Evolutionary conservation across 2,888 invertebrate species (phyloP), one percentile per base, ranked within the genome.

Genomic region (Amphipoea lucens): DNA sequence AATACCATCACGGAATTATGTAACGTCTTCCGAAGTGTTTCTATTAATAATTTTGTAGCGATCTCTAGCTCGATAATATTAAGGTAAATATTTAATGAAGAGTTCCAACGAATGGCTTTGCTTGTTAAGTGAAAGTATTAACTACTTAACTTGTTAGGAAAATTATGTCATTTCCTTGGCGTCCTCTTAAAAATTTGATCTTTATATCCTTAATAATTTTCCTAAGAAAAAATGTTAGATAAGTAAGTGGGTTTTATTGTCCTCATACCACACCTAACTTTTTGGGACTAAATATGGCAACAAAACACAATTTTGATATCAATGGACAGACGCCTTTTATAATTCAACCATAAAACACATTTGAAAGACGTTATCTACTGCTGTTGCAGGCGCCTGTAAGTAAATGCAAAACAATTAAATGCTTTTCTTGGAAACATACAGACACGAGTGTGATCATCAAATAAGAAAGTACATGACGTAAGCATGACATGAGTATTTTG

Each of bases 1-100:
- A 74, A 81, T 62, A 67, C 36, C 72, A 45, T n/a, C 81, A 29
- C 29, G 42, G n/a, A 78, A 68, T 62, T 65, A 45, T 71, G 60
- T 67, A 65, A 29, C 57, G 81, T 20, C 71, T 83, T 71, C 23
- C 5, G 36, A 69, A 84, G 51, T 83, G 79, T 72, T 83, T 67
- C 65, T 74, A 54, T 84, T 78, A 77, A 83, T 86, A 84, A 86
- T 83, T 74, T 40, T 65, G 65, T 29, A 74, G 62, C 60, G 62
- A 60, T 54, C 63, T 71, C 14, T 6, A 23, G 48, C 40, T 73
- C 70, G 63, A 83, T 83, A 71, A 71, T 77, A 77, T 86, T 69
- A 74, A 40, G 7, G 60, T 84, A 63, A 80, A 82, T 82, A 85
- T 84, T 82, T 69, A 63, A 84, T 68, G 68, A 68, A 60, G 68